These are phyloP conservation scores for Drosophila multiciliata DNA, from an alignment of 2,888 invertebrate species.

Conservation along the genomic window DNA sequence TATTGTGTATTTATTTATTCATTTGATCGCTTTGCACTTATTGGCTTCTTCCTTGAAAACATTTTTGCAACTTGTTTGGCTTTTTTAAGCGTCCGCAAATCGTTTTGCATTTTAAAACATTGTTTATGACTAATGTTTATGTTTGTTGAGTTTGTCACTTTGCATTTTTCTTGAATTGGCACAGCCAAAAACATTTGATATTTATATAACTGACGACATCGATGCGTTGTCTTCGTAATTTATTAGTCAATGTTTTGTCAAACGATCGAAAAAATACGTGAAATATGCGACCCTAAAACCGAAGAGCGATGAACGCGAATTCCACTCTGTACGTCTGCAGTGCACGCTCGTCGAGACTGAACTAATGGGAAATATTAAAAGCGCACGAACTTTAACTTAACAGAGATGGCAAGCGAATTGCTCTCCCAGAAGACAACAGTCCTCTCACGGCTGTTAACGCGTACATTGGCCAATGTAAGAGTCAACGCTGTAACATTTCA, in stretches of 20 bases:
- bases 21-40: constrained; percentile 54
- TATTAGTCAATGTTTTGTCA: constrained; percentile 23
- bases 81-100: constrained; percentile 29
- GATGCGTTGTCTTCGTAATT: constrained; percentile 18
- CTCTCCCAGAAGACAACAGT: constrained; percentile 13
- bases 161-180: constrained; percentile 37
- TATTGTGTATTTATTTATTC: constrained; percentile 35
- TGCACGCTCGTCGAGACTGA: constrained; percentile 46
- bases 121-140: constrained; percentile 37
- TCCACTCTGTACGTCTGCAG: constrained; percentile 51
- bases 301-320: constrained; percentile 10
- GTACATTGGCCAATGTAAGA: constrained; percentile 6
- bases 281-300: constrained; percentile 54
- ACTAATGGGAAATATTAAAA: constrained; percentile 57
- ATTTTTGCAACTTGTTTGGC: constrained; percentile 60
- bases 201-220: constrained; percentile 56
- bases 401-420: constrained; percentile 4
- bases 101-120: constrained; percentile 52
- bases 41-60: constrained; percentile 63
- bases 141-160: constrained; percentile 50
- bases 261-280: constrained; percentile 48
- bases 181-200: constrained; percentile 15
- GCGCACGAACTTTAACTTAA: constrained; percentile 9
- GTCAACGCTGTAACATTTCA: neutral
- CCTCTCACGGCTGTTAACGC: constrained; percentile 1